A percentile compares a stretch with the other conserved stretches of the same genome.
phyloP scores from a whole-genome alignment of 2,113 vertebrate genomes.

The Semnornis frantzii region DNA sequence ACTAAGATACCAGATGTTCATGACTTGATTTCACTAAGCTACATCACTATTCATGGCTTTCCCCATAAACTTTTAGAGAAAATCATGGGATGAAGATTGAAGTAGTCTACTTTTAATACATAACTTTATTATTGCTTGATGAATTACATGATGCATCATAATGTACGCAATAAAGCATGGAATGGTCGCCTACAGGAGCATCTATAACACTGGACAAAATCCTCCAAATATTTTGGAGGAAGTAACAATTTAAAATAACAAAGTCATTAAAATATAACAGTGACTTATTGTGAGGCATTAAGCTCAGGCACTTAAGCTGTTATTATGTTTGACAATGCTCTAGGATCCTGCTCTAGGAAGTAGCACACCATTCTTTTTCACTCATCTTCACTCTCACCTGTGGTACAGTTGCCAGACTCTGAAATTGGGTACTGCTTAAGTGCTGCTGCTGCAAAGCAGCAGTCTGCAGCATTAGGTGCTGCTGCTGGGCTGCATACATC shows the following conservation, averaged over 20 bases:
- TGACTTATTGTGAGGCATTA: slow-evolving; percentile 16
- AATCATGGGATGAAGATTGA: background rate
- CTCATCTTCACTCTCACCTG: slow-evolving; percentile 80
- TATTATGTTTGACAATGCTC: background rate
- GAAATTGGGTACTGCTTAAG: slow-evolving; percentile 85
- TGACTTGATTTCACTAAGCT: background rate
- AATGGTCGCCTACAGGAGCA: slow-evolving; percentile 56
- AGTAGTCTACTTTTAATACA: background rate
- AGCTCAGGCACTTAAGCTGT: slow-evolving; percentile 63
- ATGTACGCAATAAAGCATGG: slow-evolving; percentile 60
- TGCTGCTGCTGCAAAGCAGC: slow-evolving; percentile 89
- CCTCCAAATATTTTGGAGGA: background rate
- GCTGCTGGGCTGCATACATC: slow-evolving; percentile 95
- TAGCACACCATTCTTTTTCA: background rate
- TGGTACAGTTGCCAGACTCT: slow-evolving; percentile 86
- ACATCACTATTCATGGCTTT: background rate
- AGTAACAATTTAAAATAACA: slow-evolving; percentile 20
- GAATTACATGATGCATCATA: slow-evolving; percentile 45
- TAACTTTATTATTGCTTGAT: slow-evolving; percentile 23
- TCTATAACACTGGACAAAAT: background rate
- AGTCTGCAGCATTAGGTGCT: slow-evolving; percentile 93
- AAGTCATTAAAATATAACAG: background rate
- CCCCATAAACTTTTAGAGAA: background rate
- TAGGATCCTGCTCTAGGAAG: background rate
- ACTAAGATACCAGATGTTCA: background rate